Evolutionary conservation across 2,797 vertebrate species (phyloP).

Genomic region (Scarus forsteni): DNA sequence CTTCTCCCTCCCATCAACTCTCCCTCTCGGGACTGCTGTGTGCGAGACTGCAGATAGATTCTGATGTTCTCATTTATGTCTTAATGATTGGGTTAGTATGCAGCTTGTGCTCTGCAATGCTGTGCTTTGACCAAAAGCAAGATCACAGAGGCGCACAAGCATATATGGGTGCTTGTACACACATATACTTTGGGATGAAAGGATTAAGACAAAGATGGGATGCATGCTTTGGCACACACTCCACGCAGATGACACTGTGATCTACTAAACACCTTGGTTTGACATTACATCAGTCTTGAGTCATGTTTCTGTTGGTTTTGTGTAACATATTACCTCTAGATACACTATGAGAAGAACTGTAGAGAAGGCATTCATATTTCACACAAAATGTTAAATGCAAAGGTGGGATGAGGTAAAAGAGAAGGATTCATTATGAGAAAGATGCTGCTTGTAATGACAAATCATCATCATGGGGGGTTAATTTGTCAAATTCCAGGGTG

Average conservation of each 20-base stretch:
- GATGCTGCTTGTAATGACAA: conserved; percentile 53
- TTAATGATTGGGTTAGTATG: conserved; percentile 92
- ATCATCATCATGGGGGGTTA: conserved; percentile 64
- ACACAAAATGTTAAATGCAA: not conserved
- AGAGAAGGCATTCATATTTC: conserved; percentile 4
- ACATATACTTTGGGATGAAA: conserved; percentile 47
- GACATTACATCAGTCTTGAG: conserved; percentile 17
- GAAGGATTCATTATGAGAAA: conserved; percentile 4
- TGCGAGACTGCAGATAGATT: conserved; percentile 80
- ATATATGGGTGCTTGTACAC: conserved; percentile 37
- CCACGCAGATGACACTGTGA: conserved; percentile 10
- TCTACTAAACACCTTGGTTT: conserved; percentile 16
- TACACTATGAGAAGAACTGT: not conserved
- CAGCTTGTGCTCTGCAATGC: conserved; percentile 82
- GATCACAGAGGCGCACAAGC: conserved; percentile 64
- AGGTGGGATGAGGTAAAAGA: conserved; percentile 7
- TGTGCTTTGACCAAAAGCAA: conserved; percentile 64
- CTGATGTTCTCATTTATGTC: conserved; percentile 82
- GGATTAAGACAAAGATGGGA: conserved; percentile 43
- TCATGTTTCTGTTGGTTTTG: conserved; percentile 4
- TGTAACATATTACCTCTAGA: conserved; percentile 19
- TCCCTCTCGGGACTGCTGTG: conserved; percentile 72
- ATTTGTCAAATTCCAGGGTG: conserved; percentile 64
- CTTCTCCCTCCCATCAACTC: conserved; percentile 26
- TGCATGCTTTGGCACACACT: conserved; percentile 38